These are phyloP conservation scores for Ennomos quercinarius DNA, from an alignment of 2,888 invertebrate genomes.

Conservation along the genomic window DNA sequence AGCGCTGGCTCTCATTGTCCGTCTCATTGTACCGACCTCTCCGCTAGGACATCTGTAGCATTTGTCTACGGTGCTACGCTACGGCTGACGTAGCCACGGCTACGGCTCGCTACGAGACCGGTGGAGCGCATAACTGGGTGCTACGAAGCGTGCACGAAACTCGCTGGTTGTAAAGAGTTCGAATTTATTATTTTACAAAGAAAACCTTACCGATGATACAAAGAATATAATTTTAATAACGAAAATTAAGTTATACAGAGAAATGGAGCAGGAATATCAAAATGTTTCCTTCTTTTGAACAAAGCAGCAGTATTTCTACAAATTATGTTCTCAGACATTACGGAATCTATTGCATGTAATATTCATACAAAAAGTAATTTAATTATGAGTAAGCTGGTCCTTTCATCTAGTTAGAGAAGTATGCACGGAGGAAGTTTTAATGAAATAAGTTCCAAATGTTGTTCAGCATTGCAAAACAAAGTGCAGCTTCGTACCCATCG, in stretches of 20 bases:
- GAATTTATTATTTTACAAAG: slow-evolving; percentile 11
- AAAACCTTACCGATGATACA: background rate
- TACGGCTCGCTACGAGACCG: slow-evolving; percentile 37
- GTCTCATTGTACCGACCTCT: background rate
- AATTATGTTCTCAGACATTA: background rate
- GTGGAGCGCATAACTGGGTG: slow-evolving; percentile 44
- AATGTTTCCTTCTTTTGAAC: too few relatives aligned
- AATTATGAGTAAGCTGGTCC: slow-evolving; percentile 10
- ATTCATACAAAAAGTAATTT: slow-evolving; percentile 3
- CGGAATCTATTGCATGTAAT: background rate
- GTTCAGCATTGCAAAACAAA: slow-evolving; percentile 45
- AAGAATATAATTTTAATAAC: too few relatives aligned
- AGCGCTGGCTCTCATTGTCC: background rate
- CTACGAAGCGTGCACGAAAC: slow-evolving; percentile 42
- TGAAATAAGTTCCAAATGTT: slow-evolving; percentile 50
- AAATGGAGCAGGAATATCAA: too few relatives aligned
- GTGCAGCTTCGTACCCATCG: background rate
- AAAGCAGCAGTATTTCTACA: background rate
- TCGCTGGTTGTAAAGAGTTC: slow-evolving; percentile 19
- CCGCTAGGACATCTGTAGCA: slow-evolving; percentile 16
- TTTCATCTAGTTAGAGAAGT: background rate
- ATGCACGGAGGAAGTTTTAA: slow-evolving; percentile 46
- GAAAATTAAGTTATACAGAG: background rate
- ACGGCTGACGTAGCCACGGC: slow-evolving; percentile 28
- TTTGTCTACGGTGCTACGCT: slow-evolving; percentile 37